A percentile compares a stretch with the other conserved stretches of the same genome.
phyloP scores from a whole-genome alignment of 2,113 vertebrate genomes.

The Origma solitaria region DNA sequence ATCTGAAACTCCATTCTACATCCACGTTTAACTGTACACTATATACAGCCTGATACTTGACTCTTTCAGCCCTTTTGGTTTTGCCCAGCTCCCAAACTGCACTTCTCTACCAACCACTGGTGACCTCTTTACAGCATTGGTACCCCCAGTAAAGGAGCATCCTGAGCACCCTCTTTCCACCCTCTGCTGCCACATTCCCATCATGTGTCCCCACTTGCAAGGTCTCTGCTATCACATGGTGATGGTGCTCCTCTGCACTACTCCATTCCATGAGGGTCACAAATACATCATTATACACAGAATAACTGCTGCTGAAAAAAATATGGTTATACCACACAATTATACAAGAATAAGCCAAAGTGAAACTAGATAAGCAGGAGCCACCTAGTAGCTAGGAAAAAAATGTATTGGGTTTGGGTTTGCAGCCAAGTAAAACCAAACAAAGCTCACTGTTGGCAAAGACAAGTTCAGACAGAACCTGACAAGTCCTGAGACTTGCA shows the following conservation, averaged over 20 bases:
- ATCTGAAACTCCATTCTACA: neutral
- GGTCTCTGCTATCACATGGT: neutral
- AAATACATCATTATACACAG: neutral
- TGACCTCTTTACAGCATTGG: neutral
- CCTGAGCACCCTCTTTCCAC: accelerated
- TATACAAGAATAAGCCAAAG: neutral
- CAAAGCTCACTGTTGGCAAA: neutral
- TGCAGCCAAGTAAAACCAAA: neutral
- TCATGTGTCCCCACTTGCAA: neutral
- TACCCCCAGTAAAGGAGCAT: neutral
- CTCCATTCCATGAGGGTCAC: neutral
- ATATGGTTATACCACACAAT: neutral
- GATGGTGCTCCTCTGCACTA: accelerated
- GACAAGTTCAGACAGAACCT: neutral
- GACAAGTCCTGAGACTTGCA: neutral
- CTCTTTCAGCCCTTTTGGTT: neutral
- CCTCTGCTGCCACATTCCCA: neutral
- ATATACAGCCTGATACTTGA: neutral
- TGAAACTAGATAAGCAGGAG: neutral
- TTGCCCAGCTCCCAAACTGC: neutral
- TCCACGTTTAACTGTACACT: neutral
- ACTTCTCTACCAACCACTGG: neutral
- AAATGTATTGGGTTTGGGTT: accelerated
- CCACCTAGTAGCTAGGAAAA: neutral
- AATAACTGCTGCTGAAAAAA: neutral